A percentile compares a stretch with the other conserved stretches of the same genome.
Evolutionary conservation across 2,113 vertebrate genomes (phyloP).

Genomic region (Bettongia penicillata): DNA sequence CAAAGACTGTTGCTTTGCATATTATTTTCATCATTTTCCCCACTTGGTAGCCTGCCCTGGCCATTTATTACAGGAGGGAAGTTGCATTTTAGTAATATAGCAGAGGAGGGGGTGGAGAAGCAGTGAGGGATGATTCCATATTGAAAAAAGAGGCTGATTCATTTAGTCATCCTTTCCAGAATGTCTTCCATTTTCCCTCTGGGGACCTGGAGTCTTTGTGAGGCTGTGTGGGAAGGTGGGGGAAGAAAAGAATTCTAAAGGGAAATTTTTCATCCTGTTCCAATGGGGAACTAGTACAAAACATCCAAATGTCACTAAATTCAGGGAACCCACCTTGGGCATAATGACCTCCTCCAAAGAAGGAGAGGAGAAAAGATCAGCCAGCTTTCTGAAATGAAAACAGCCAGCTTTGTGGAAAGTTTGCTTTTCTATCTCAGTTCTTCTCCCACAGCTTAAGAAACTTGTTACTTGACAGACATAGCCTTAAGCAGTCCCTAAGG

Average conservation of each 20-base stretch:
- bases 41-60: neutral
- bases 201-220: neutral
- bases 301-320: neutral
- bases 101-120: neutral
- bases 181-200: neutral
- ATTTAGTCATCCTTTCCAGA: neutral
- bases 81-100: neutral
- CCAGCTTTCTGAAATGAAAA: conserved; percentile 26
- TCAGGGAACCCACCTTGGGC: neutral
- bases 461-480: conserved; percentile 25
- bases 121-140: neutral
- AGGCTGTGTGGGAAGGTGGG: neutral
- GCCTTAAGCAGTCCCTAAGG: conserved; percentile 37
- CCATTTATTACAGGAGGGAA: neutral
- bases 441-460: neutral
- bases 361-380: neutral
- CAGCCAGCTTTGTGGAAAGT: conserved; percentile 39
- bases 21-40: neutral
- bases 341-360: neutral
- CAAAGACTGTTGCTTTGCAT: neutral
- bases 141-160: neutral
- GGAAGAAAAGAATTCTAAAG: neutral
- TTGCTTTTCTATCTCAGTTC: conserved; percentile 13
- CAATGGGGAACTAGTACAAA: accelerated
- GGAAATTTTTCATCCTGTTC: neutral